Evolutionary conservation across 1,140 invertebrate species (phyloP), one percentile per base, ranked within the genome.

Genomic region (Philotrypesis tridentata): DNA sequence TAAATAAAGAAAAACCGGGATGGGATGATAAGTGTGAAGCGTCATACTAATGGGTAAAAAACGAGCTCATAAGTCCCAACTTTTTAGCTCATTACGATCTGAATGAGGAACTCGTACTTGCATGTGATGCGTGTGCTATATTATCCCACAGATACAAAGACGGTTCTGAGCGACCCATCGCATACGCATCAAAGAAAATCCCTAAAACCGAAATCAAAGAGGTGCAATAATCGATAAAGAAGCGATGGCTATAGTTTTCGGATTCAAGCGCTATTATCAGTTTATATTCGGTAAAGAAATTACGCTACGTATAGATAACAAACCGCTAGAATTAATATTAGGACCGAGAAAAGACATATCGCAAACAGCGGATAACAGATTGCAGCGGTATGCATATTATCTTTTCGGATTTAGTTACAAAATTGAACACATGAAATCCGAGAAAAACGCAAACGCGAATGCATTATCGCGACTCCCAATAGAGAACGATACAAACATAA

Each of bases 211-310:
- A 82, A 23, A 5, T 67, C n/a, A n/a, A 12, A 82, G 76, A 6
- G 21, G 73, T 11, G 55, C 79, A 4, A 73, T 73, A 12, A 80
- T 80, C 23, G 79, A 80, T 23, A 74, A 80, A 43, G 70, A 80
- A 48, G 70, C 33, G 27, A 37, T 33, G 7, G 71, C 70, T 27
- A 80, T 63, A 5, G n/a, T n/a, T n/a, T n/a, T n/a, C n/a, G n/a
- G n/a, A n/a, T n/a, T n/a, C n/a, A n/a, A n/a, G n/a, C n/a, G 87
- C 5, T 93, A 92, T 81, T 87, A 91, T 8, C 65, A 78, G 89
- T 33, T 93, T 89, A 43, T 93, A 0, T 90, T 85, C 81, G 92
- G 92, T 23, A 76, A 88, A 31, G 71, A 85, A 78, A 92, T 92
- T 84, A 86, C 75, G 27, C 55, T 91, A 3, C 65, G 65, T 14